A percentile compares a stretch with the other conserved stretches of the same genome.
Conservation (phyloP, 2,113 vertebrate genomes). For the Proterorhinus semilunaris region DNA sequence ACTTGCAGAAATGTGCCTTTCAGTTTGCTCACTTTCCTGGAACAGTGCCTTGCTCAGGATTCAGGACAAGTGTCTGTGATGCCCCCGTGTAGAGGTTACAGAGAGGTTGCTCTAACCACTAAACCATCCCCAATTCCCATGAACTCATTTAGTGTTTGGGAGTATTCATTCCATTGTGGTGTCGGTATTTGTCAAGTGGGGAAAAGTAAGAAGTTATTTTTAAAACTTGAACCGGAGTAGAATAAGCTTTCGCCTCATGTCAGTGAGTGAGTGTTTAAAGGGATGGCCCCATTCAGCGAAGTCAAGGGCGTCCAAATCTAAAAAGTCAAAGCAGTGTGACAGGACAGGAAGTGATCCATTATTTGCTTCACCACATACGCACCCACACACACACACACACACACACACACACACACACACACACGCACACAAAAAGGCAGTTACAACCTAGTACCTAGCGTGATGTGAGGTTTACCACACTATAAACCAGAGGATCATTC, state of each 20-base stretch:
- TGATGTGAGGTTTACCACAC: not conserved
- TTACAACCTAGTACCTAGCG: not conserved
- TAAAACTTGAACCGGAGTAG: not conserved
- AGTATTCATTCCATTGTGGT: constrained; percentile 14
- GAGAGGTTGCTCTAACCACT: constrained; percentile 32
- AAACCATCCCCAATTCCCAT: constrained; percentile 38
- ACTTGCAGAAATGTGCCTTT: not conserved
- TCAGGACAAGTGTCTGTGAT: constrained; percentile 18
- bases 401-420: not conserved
- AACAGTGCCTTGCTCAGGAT: constrained; percentile 22
- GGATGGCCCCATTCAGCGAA: constrained; percentile 26
- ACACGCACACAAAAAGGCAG: not conserved
- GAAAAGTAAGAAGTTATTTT: not conserved
- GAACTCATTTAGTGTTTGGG: not conserved
- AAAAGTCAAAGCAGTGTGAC: constrained; percentile 38
- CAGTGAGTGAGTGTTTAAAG: constrained; percentile 20
- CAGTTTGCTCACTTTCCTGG: constrained; percentile 16
- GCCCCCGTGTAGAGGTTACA: constrained; percentile 15
- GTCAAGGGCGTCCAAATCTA: constrained; percentile 22
- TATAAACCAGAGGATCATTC: not conserved
- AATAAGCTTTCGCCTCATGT: constrained; percentile 25
- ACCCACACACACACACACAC: not conserved
- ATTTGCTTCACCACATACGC: constrained; percentile 25
- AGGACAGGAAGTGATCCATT: constrained; percentile 25
- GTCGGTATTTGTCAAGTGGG: constrained; percentile 4